Evolutionary conservation across 2,113 vertebrate species (phyloP), one percentile per base, ranked within the genome.

Genomic region (Clarias magur): DNA sequence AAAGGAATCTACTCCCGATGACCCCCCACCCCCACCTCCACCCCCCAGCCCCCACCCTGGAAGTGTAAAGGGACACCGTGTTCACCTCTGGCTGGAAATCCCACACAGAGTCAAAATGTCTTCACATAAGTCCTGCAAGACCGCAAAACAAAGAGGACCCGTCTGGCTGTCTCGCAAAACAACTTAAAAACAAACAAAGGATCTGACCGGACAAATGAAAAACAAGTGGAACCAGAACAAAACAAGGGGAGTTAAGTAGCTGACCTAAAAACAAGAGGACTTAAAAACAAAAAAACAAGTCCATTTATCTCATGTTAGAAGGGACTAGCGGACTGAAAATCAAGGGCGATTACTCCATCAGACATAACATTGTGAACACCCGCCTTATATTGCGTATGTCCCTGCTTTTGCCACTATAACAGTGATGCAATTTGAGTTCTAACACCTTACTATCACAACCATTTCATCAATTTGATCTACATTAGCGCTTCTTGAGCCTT

Each of bases 21-120:
- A n/a, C 34, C 56, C 53, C 62, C 34, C 34, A 38, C 34, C 34
- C 62, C 5, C 80, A 80, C 9, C 1, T n/a, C n/a, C n/a, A n/a
- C 34, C 56, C 53, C 62, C 34, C 34, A 38, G 34, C 34, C 34
- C 62, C 5, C 80, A 80, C 9, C 1, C 72, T 53, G 75, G 38
- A 34, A 3, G 63, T 86, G 85, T 83, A 89, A 86, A 81, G 19
- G 23, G 88, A 86, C 65, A 83, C 88, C 80, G 6, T 27, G 17
- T 83, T 54, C 75, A 75, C 73, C 65, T 82, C 62, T 54, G 59
- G 59, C 60, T 21, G 27, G 19, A 85, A 27, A 38, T 85, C 79
- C 65, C 11, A n/a, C 67, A 34, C 15, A n/a, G 30, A 54, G 68
- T 23, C 65, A 70, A 57, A 80, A 86, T 81, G 57, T 70, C 85